Evolutionary conservation across 2,113 vertebrate species (phyloP).

Genomic region (Silurus meridionalis): DNA sequence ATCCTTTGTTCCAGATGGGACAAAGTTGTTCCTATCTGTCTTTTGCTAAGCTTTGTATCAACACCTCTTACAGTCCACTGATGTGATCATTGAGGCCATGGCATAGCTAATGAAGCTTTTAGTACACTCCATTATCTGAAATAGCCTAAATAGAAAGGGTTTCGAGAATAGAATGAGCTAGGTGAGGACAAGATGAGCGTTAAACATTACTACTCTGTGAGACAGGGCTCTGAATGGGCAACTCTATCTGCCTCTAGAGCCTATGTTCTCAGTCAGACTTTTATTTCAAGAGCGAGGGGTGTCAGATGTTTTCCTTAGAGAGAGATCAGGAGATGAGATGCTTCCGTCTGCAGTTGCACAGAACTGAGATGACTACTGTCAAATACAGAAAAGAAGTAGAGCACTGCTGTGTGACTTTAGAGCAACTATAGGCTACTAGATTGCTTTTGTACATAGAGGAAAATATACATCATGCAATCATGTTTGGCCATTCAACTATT

Average conservation of each 20-base stretch:
- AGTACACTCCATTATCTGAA: constrained; percentile 46
- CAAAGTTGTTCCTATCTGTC: constrained; percentile 16
- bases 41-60: constrained; percentile 32
- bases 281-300: constrained; percentile 45
- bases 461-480: neutral
- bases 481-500: neutral
- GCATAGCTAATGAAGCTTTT: constrained; percentile 45
- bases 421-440: constrained; percentile 9
- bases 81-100: constrained; percentile 32
- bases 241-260: constrained; percentile 59
- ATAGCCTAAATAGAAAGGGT: constrained; percentile 49
- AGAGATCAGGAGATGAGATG: constrained; percentile 53
- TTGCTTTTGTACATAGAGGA: constrained; percentile 20
- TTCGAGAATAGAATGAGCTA: constrained; percentile 38
- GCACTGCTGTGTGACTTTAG: constrained; percentile 32
- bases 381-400: constrained; percentile 45
- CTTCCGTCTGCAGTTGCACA: constrained; percentile 46
- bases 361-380: constrained; percentile 49
- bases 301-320: constrained; percentile 44
- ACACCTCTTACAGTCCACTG: constrained; percentile 9
- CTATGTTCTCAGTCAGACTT: constrained; percentile 46
- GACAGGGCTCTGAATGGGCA: constrained; percentile 56
- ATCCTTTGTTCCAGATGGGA: constrained; percentile 4
- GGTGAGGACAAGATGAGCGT: constrained; percentile 29
- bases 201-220: constrained; percentile 41